These are phyloP conservation scores for Drosophila basisetae DNA, from an alignment of 2,888 invertebrate species.

Conservation along the genomic window DNA sequence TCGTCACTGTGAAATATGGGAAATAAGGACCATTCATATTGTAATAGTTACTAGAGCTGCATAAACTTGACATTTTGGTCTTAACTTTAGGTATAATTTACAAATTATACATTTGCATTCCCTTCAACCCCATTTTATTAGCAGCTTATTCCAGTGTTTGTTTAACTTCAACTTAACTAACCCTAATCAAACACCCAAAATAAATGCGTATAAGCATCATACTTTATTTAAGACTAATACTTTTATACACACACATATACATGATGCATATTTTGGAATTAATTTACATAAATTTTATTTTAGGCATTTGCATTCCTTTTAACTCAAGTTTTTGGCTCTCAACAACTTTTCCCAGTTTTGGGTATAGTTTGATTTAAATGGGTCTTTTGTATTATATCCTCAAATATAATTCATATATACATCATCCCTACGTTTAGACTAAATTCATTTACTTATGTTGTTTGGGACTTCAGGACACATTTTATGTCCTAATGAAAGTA, in stretches of 20 bases:
- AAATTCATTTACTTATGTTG: not conserved
- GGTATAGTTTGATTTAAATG: not conserved
- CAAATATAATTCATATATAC: not conserved
- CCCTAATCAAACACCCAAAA: no score
- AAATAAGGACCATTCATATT: not conserved
- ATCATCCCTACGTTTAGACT: not conserved
- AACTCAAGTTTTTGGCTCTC: not conserved
- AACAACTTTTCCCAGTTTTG: not conserved
- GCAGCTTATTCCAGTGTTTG: no score
- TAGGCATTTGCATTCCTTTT: not conserved
- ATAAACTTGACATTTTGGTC: not conserved
- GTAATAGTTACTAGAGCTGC: not conserved
- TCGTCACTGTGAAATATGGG: not conserved
- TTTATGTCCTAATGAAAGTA: constrained; percentile 7
- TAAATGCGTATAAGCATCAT: not conserved
- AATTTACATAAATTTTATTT: not conserved
- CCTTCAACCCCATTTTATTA: not conserved
- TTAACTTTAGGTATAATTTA: not conserved
- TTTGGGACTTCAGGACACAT: not conserved
- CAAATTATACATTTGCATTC: not conserved
- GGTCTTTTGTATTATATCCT: not conserved
- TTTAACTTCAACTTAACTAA: not conserved
- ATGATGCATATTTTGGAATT: not conserved
- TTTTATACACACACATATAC: not conserved
- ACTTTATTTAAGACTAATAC: constrained; percentile 2